Percentiles rank a stretch among this genome's conserved stretches.
phyloP scores from a whole-genome alignment of 2,888 invertebrate species.

The Siphonodentalium dalli region DNA sequence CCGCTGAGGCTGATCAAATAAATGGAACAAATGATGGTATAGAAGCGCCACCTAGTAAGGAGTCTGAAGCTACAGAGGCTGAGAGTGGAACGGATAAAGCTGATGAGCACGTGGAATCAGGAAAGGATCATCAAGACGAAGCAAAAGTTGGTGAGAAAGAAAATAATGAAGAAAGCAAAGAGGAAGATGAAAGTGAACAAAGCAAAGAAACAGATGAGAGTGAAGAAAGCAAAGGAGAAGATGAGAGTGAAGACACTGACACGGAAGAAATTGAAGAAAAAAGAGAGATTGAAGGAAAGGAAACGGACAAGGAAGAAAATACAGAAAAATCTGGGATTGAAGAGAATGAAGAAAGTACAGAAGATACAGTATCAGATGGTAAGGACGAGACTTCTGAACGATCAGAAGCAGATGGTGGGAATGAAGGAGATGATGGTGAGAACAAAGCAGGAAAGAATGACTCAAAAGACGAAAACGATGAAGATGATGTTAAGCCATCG shows the following conservation, averaged over 20 bases:
- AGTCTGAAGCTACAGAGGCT: neutral
- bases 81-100: constrained; percentile 4
- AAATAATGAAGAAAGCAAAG: constrained; percentile 13
- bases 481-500: too few species aligned
- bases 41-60: neutral
- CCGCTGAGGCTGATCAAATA: too few species aligned
- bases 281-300: constrained; percentile 12
- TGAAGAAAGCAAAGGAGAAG: constrained; percentile 20
- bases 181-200: constrained; percentile 11
- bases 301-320: constrained; percentile 13
- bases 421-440: too few species aligned
- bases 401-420: too few species aligned
- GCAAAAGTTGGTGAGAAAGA: constrained; percentile 3
- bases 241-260: constrained; percentile 14
- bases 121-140: constrained; percentile 9
- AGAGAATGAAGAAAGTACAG: constrained; percentile 12
- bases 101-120: neutral
- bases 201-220: constrained; percentile 10
- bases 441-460: too few species aligned
- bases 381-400: too few species aligned
- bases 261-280: constrained; percentile 9
- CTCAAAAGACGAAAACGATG: too few species aligned
- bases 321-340: too few species aligned
- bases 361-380: too few species aligned
- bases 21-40: neutral